phyloP scores from a whole-genome alignment of 1,140 invertebrate genomes.

The Macrobrachium rosenbergii region DNA sequence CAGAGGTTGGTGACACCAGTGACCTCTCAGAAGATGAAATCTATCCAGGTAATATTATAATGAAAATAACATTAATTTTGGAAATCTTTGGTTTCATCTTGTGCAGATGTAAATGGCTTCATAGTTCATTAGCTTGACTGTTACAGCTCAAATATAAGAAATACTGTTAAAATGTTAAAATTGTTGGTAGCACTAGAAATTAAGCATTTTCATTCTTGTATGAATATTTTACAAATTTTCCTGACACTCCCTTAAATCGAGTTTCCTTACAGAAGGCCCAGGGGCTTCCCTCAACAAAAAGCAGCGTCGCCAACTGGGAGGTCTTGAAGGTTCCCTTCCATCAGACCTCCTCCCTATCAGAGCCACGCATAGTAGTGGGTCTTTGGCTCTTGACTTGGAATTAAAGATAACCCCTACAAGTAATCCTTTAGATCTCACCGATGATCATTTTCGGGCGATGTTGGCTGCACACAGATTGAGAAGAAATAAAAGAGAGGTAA shows the following conservation, averaged over 20 bases:
- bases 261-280: constrained; percentile 73
- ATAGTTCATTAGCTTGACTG: too few relatives aligned
- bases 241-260: neutral
- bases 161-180: too few relatives aligned
- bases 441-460: constrained; percentile 68
- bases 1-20: constrained; percentile 77
- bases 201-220: too few relatives aligned
- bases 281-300: constrained; percentile 73
- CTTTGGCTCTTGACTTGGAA: constrained; percentile 71
- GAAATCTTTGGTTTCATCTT: neutral
- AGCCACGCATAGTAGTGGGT: constrained; percentile 71
- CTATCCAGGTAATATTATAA: constrained; percentile 72
- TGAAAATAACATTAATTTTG: neutral
- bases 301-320: constrained; percentile 71
- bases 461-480: constrained; percentile 71
- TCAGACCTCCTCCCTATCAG: constrained; percentile 72
- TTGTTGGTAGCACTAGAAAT: too few relatives aligned
- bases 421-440: constrained; percentile 76
- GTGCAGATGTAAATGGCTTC: neutral
- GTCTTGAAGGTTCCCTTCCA: constrained; percentile 71
- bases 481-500: constrained; percentile 74
- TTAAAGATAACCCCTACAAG: constrained; percentile 70
- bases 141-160: too few relatives aligned
- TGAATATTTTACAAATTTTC: too few relatives aligned
- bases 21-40: constrained; percentile 81